Evolutionary conservation across 2,888 invertebrate species (phyloP).

Genomic region (Pantelozetes paolii): DNA sequence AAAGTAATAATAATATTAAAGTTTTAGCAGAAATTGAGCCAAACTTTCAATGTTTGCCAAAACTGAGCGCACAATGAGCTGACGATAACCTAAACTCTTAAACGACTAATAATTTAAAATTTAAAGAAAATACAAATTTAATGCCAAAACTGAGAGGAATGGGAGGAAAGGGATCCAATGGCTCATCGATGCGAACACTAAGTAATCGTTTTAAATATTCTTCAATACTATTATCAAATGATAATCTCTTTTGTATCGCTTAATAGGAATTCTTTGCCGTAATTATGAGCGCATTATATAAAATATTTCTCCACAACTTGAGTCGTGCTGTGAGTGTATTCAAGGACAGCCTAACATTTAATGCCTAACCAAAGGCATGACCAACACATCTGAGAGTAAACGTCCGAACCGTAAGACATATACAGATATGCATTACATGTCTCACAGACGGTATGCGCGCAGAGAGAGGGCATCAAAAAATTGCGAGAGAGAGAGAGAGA

Average conservation of each 20-base stretch:
- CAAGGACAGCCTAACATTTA: constrained; percentile 1
- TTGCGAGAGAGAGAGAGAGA: neutral
- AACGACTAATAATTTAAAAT: neutral
- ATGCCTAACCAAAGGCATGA: constrained; percentile 14
- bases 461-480: too few species aligned
- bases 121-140: neutral
- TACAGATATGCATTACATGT: neutral
- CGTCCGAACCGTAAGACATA: neutral
- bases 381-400: constrained; percentile 10
- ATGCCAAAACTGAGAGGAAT: neutral
- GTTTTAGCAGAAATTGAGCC: neutral
- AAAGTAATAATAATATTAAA: neutral
- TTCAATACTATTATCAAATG: constrained; percentile 7
- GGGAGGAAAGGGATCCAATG: neutral
- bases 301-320: neutral
- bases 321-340: constrained; percentile 5
- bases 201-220: constrained; percentile 15
- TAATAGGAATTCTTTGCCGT: constrained; percentile 31
- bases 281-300: constrained; percentile 31
- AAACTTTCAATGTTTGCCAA: neutral
- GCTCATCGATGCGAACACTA: neutral
- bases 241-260: constrained; percentile 21
- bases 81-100: neutral
- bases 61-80: too few species aligned
- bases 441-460: too few species aligned